Conservation (phyloP, 2,113 vertebrate genomes). For the Daphoenositta chrysoptera region DNA sequence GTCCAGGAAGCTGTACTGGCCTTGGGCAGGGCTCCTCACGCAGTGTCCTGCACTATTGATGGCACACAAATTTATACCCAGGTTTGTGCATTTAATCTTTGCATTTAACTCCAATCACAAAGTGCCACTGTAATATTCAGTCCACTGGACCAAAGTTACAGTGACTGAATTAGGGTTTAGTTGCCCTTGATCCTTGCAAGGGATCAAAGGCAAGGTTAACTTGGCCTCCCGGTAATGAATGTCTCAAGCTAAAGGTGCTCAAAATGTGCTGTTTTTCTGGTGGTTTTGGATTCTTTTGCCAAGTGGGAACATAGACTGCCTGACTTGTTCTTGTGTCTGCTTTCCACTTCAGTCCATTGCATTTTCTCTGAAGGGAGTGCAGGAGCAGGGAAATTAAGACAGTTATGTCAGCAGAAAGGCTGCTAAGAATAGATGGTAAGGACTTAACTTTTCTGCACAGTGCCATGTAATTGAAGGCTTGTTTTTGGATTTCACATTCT, state of each 20-base stretch:
- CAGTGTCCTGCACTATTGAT: background rate
- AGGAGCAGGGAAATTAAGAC: background rate
- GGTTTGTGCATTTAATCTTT: background rate
- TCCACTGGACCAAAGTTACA: background rate
- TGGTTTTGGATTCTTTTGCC: background rate
- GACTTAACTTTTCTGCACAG: slow-evolving; percentile 1
- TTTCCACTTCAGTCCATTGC: background rate
- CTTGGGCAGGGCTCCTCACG: background rate
- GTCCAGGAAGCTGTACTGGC: background rate
- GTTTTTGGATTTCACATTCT: slow-evolving; percentile 39
- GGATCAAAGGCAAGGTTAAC: background rate
- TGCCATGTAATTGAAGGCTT: background rate
- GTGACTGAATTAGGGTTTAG: background rate
- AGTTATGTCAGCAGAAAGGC: background rate
- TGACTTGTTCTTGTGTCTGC: background rate
- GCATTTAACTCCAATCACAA: background rate
- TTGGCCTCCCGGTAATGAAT: background rate
- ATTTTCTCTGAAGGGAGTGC: background rate
- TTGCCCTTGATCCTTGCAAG: background rate
- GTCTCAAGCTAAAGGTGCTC: background rate
- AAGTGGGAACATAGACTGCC: background rate
- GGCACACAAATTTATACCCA: background rate
- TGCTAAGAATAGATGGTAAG: slow-evolving; percentile 16
- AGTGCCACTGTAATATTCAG: background rate
- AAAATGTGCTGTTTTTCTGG: background rate